Evolutionary conservation across 2,888 invertebrate genomes (phyloP), one percentile per base, ranked within the genome.

Genomic region (Allolobophora icterica): DNA sequence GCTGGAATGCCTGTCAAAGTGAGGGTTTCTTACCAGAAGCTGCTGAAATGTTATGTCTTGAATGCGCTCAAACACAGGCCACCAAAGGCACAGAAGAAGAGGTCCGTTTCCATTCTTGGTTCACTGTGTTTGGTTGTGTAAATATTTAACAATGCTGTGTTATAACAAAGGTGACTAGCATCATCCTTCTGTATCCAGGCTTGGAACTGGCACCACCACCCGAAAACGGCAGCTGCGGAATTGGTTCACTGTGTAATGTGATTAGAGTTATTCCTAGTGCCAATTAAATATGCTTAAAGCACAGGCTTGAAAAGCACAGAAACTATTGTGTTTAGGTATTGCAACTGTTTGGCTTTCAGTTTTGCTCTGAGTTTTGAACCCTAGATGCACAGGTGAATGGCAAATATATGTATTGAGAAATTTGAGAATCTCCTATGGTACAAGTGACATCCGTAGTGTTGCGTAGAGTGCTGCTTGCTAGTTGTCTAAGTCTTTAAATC

Each of bases 51-150:
- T 95, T 99, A 98, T 95, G 99, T 99, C 0, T 96, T 99, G 84
- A 99, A 99, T 96, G 98, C 99, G 0, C 96, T 99, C 91, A 99
- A 99, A 95, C 99, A 99, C 95, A 96, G 99, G 92, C 97, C 98
- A 89, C 99, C 99, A 0, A 99, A 99, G 95, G 98, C 99, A 21
- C 99, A 99, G 95, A 99, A 99, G 96, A 99, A 99, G 95, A 97
- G 99, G 96, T 96, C 93, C 91, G 92, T 89, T 30, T 71, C 71
- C n/a, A 11, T 71, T 71, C 71, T 71, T 71, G 11, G n/a, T 71
- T 71, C 71, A 71, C 30, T n/a, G 8, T 33, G 17, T 33, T 34
- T 33, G 52, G 17, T 4, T 52, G 24, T 24, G 24, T 21, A 52
- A 52, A 21, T 52, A 21, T 52, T 52, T 52, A 52, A 52, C 24